Percentiles rank a stretch among this genome's conserved stretches.
Conservation (phyloP, 1,140 invertebrate species). For the Stegodyphus mimosarum region DNA sequence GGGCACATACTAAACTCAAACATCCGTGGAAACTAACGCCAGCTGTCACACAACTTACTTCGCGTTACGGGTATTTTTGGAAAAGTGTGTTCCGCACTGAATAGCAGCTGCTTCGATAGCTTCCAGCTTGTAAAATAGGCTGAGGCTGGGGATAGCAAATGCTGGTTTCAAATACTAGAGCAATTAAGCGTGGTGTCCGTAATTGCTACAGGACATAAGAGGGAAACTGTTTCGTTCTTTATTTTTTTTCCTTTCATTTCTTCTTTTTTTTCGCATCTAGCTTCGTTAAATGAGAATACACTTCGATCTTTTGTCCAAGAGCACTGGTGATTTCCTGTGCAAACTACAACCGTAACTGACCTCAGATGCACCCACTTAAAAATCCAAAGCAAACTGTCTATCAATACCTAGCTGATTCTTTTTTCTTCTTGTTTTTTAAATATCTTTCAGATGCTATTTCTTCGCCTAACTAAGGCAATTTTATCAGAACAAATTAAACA, state of each 20-base stretch:
- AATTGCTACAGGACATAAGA: slow-evolving; percentile 24
- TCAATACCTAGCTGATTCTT: too few relatives aligned
- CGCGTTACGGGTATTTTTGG: slow-evolving; percentile 45
- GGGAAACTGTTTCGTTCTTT: slow-evolving; percentile 38
- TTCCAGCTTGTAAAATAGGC: slow-evolving; percentile 48
- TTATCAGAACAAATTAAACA: too few relatives aligned
- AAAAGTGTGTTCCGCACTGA: slow-evolving; percentile 55
- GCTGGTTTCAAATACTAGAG: neutral
- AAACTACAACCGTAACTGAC: too few relatives aligned
- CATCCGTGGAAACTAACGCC: slow-evolving; percentile 33
- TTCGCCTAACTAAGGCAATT: too few relatives aligned
- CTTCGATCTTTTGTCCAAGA: too few relatives aligned
- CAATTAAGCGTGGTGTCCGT: slow-evolving; percentile 37
- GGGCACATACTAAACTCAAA: slow-evolving; percentile 43
- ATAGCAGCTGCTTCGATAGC: slow-evolving; percentile 41
- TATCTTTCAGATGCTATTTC: too few relatives aligned
- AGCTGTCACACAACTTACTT: slow-evolving; percentile 44
- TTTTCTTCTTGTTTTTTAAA: too few relatives aligned
- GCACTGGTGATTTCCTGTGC: too few relatives aligned
- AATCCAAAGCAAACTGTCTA: too few relatives aligned
- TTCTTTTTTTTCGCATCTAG: neutral
- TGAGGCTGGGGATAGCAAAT: slow-evolving; percentile 21
- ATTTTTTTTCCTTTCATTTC: too few relatives aligned
- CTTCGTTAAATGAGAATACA: too few relatives aligned
- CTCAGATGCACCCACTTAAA: too few relatives aligned